Base-by-base conservation (phyloP, 2,888 invertebrate genomes). In the Campoletis raptor region DNA sequence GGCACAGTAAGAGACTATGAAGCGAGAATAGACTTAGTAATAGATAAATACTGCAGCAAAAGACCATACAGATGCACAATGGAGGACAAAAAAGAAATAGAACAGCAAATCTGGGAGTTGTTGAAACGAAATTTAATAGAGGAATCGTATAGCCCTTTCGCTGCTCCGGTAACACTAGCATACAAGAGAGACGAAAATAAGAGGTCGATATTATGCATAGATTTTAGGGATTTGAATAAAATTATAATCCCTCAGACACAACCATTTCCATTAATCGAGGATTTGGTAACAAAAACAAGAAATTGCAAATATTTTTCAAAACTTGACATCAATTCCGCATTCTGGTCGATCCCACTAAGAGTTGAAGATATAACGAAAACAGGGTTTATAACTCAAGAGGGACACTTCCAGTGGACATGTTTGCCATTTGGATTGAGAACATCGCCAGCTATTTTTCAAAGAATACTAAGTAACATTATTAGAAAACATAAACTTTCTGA, bases 51-150 rank as follows among this genome's bases (percentile, higher is more conserved):
- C 42, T 24, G 74, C 15, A 42, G 61, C 61, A 74, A 61, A 76
- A 73, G 73, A 57, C 73, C 73, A 37, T 73, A 45, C 24, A 64
- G 77, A 45, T 77, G 77, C 24, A 78, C 12, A 6, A 69, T 78
- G 37, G 67, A 78, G 18, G 78, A 78, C 40, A 69, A 78, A 24
- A 78, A 78, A 67, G 78, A 67, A 30, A 78, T 78, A 66, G 67
- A 78, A 30, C 7, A 42, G 30, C 74, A 74, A 74, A 74, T 74
- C 42, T 15, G 61, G 37, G 42, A 61, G 42, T 24, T 61, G 21
- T 24, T 57, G 24, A 18, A 73, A 15, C 57, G 37, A 57, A 57
- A 57, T 7, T 15, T 72, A 72, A 72, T 54, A 10, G 73, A 73
- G 9, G 73, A 73, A 57, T 73, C 73, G 10, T 74, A 61, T 18